phyloP scores from a whole-genome alignment of 1,140 invertebrate genomes.

The Acyrthosiphon pisum region DNA sequence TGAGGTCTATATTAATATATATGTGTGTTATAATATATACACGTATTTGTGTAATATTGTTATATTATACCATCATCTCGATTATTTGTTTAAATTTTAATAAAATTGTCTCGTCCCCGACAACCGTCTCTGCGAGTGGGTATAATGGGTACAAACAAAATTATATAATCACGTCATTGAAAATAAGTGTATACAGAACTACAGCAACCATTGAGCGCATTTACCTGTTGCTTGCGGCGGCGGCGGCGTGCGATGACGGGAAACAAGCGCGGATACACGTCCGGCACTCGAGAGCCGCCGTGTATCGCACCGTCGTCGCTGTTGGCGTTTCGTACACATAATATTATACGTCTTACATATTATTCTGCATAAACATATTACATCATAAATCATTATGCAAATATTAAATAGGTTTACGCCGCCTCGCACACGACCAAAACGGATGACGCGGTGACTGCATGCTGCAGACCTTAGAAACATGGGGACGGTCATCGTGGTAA shows the following conservation, averaged over 20 bases:
- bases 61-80: no score
- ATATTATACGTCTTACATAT: background rate
- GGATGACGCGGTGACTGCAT: background rate
- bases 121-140: background rate
- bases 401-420: background rate
- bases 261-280: conserved; percentile 3
- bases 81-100: background rate
- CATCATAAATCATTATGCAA: conserved; percentile 13
- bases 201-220: background rate
- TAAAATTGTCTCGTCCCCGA: background rate
- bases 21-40: background rate
- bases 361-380: background rate
- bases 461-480: background rate
- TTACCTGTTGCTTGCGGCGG: background rate
- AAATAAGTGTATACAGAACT: background rate
- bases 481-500: background rate
- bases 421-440: background rate
- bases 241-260: background rate
- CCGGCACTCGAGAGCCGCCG: background rate
- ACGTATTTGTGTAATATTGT: no score
- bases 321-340: background rate
- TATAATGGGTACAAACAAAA: background rate
- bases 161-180: background rate
- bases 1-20: background rate
- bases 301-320: background rate